These are phyloP conservation scores for Daubentonia madagascariensis DNA, from an alignment of 2,113 vertebrate genomes.

Conservation along the genomic window DNA sequence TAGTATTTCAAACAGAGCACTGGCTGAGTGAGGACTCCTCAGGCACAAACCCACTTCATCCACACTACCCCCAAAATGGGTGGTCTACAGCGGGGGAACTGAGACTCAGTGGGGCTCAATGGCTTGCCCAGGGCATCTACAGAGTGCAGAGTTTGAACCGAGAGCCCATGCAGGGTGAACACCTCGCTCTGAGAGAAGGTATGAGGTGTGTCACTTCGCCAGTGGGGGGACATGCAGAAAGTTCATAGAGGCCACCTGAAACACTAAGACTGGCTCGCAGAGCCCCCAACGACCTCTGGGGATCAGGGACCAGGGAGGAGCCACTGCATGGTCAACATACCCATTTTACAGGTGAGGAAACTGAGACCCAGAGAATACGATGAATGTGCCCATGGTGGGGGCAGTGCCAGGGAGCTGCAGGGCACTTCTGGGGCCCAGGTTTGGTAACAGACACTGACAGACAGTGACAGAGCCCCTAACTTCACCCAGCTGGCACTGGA, in stretches of 20 bases:
- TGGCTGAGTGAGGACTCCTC: neutral
- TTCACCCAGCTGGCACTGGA: neutral
- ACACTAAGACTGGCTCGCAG: neutral
- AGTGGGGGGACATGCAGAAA: neutral
- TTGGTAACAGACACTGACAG: rapidly evolving
- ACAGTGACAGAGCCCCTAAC: neutral
- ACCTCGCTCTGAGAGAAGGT: neutral
- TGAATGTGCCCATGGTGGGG: rapidly evolving
- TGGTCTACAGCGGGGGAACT: rapidly evolving
- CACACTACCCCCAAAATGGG: rapidly evolving
- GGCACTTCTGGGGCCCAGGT: neutral
- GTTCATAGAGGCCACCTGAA: neutral
- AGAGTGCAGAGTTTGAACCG: neutral
- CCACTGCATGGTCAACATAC: rapidly evolving
- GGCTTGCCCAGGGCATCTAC: neutral
- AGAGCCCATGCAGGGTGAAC: rapidly evolving
- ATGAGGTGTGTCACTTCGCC: rapidly evolving
- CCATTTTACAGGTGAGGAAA: neutral
- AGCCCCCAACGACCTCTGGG: too few relatives aligned
- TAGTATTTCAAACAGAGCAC: neutral
- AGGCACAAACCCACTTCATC: neutral
- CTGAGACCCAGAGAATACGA: neutral
- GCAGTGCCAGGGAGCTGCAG: neutral
- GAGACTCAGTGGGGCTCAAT: neutral
- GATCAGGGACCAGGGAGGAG: neutral